Percentiles rank a stretch among this genome's conserved stretches.
Conservation (phyloP, 2,797 vertebrate species). For the Thripadectes ignobilis region DNA sequence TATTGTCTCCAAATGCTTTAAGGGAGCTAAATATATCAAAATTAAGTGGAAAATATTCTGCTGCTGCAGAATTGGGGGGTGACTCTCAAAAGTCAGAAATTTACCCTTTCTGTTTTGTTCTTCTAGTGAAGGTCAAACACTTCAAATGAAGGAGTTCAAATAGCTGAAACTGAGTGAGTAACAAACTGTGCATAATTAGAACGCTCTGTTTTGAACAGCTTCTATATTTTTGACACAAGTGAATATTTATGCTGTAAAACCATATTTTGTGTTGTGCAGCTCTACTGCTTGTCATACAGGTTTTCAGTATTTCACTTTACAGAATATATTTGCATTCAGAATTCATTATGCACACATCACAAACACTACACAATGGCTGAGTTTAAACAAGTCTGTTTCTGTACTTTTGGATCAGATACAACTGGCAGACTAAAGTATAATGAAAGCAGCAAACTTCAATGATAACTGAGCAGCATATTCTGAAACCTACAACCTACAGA, state of each 20-base stretch:
- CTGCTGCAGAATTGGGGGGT: not conserved
- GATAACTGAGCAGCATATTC: constrained; percentile 10
- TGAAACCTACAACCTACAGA: constrained; percentile 18
- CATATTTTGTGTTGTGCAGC: constrained; percentile 52
- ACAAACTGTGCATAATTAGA: constrained; percentile 55
- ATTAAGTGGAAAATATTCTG: not conserved
- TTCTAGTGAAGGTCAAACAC: constrained; percentile 20
- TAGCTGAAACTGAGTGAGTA: constrained; percentile 10
- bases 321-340: constrained; percentile 56
- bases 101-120: not conserved
- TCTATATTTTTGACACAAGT: constrained; percentile 27
- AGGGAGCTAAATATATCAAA: not conserved
- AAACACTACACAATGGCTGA: constrained; percentile 55
- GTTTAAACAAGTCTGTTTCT: constrained; percentile 63
- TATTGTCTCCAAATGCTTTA: not conserved
- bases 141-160: constrained; percentile 33
- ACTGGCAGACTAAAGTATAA: constrained; percentile 41
- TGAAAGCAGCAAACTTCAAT: constrained; percentile 37
- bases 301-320: constrained; percentile 52
- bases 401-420: constrained; percentile 51
- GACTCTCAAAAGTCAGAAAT: not conserved
- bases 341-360: constrained; percentile 59
- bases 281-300: constrained; percentile 53
- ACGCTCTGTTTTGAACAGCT: constrained; percentile 38
- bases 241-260: constrained; percentile 56